Base-by-base conservation (phyloP, 2,888 invertebrate species). In the Neoitamus cyanurus region DNA sequence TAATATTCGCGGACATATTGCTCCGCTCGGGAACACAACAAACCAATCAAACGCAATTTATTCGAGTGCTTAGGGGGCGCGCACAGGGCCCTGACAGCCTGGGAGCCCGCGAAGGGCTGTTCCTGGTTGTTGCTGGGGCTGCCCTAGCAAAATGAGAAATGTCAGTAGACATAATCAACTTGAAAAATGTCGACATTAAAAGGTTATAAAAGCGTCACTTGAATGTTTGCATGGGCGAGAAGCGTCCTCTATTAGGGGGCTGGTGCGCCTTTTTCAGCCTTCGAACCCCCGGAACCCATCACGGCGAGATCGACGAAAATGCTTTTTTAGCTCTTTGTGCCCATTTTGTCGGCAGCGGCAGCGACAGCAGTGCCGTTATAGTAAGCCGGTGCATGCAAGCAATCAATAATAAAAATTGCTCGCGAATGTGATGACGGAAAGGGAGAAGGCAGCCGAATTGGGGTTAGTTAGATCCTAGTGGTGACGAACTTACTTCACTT, bases 151-250 rank as follows among this genome's bases (percentile, higher is more conserved):
- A 78, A 78, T 46, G 78, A 78, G 78, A 58, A 78, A 78, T 58
- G 48, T 78, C 58, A 31, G 78, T 58, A 78, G 78, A 78, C 78
- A 78, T 78, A 78, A 78, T 78, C 78, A 78, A 78, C 78, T 78
- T 78, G 78, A 46, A 78, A 78, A 78, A 78, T 78, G 78, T 78
- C 78, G 78, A 58, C 78, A 78, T 78, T 78, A 78, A 78, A 78
- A 78, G 78, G 78, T 78, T 46, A 58, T 78, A 78, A 78, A 78
- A 78, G 48, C 78, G 78, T 78, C 78, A 78, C 78, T 48, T 78
- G 78, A 78, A 78, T 42, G 58, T 78, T 78, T 78, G 48, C 48
- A 78, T 58, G 78, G 31, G 25, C 13, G 78, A 58, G 48, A 42
- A 77, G 25, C 42, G 46, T 25, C 42, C 46, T 42, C 58, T 58